Base-by-base conservation (phyloP, 2,113 vertebrate species). In the Hydrolagus affinis region DNA sequence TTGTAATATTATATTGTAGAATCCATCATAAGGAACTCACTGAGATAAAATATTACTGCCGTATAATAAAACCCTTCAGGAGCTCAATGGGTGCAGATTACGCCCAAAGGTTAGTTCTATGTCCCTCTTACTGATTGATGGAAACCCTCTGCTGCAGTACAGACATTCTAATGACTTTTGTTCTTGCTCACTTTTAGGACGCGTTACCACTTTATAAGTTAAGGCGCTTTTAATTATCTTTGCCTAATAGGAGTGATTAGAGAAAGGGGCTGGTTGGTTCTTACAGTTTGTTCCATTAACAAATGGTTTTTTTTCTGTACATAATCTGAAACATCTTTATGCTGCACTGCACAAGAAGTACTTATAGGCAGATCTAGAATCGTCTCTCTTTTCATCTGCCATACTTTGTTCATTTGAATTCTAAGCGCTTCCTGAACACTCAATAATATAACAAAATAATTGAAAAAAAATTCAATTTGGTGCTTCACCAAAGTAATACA, bases 401-500 rank as follows among this genome's bases (percentile, higher is more conserved):
- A 83, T 30, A 83, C 60, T 68, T 83, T 66, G 30, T 66, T 68
- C 17, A 83, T 83, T 83, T 83, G 66, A 66, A 83, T 83, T 80
- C 77, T 28, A 23, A 80, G 64, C 25, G 59, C n/a, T 64, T 80
- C 57, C 64, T 83, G 64, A 8, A 66, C 28, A 66, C 62, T 30
- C 78, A 59, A 68, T 32, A 66, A 83, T 83, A 83, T 83, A 83
- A 83, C 78, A 68, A 68, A 83, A 83, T 83, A 68, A 83, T 83
- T 83, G 78, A 83, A 83, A 80, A n/a, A 71, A 83, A 66, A 80
- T 66, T 83, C 62, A 83, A 66, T 83, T 83, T 83, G 78, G 78
- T 83, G 78, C 78, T 66, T 83, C 78, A 66, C 78, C 78, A 83
- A 83, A 83, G 62, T 83, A 66, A 66, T 83, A 66, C 78, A 83